Percentiles rank a stretch among this genome's conserved stretches.
Conservation (phyloP, 2,888 invertebrate species). For the Miltochrista miniata region DNA sequence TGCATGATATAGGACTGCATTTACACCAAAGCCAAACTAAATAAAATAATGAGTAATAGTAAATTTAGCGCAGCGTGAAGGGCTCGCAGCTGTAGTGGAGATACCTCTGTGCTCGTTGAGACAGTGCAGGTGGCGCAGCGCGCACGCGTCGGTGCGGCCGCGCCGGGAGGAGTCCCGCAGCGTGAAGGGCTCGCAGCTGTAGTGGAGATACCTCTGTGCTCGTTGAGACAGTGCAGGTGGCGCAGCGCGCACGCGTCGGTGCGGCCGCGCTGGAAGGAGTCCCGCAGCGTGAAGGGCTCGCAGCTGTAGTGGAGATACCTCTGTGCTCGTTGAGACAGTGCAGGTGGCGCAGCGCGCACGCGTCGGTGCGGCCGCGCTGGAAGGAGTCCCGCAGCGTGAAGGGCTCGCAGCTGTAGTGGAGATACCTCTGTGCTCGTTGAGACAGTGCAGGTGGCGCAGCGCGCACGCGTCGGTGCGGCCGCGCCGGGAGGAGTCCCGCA, state of each 20-base stretch:
- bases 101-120: constrained; percentile 32
- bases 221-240: constrained; percentile 28
- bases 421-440: constrained; percentile 31
- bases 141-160: constrained; percentile 11
- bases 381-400: constrained; percentile 19
- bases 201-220: constrained; percentile 32
- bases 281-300: constrained; percentile 18
- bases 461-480: constrained; percentile 10
- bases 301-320: constrained; percentile 12
- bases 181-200: no score
- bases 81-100: no score
- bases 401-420: constrained; percentile 1
- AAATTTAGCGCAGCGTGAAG: no score
- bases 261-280: constrained; percentile 8
- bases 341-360: constrained; percentile 23
- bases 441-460: constrained; percentile 23
- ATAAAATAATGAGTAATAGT: no score
- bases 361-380: constrained; percentile 5
- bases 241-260: constrained; percentile 15
- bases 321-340: constrained; percentile 29
- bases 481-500: constrained; percentile 22
- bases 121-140: constrained; percentile 21
- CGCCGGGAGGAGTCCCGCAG: no score
- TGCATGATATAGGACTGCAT: no score
- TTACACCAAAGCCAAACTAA: no score